A percentile compares a stretch with the other conserved stretches of the same genome.
phyloP scores from a whole-genome alignment of 2,888 invertebrate species.

The Punctoribates punctum region DNA sequence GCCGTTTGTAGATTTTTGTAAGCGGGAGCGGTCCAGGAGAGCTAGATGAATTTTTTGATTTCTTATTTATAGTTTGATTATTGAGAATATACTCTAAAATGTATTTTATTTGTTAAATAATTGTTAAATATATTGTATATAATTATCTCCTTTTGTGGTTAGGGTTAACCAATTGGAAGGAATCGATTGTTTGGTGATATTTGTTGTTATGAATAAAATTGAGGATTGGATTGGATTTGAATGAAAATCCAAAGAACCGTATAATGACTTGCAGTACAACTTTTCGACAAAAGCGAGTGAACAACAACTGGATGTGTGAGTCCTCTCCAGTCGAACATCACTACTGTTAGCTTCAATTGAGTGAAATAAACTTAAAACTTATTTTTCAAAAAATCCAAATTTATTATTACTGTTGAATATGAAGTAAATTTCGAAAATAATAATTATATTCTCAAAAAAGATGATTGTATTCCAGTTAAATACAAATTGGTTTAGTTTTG shows the following conservation, averaged over 20 bases:
- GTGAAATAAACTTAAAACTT: background rate
- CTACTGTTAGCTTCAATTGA: background rate
- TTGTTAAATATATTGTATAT: no score
- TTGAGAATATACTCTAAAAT: no score
- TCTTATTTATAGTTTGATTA: no score
- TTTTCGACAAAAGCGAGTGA: background rate
- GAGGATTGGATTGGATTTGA: background rate
- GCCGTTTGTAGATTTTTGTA: no score
- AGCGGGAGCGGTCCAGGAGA: no score
- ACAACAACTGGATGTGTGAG: slow-evolving; percentile 18
- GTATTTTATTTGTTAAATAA: no score
- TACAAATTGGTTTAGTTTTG: background rate
- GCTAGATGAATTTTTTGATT: no score
- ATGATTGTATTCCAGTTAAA: background rate
- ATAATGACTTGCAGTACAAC: slow-evolving; percentile 10
- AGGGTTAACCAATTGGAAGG: no score
- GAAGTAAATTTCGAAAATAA: background rate
- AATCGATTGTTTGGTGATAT: background rate
- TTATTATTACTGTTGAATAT: no score
- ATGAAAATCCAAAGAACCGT: background rate
- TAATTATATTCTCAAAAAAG: background rate
- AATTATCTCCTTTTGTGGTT: no score
- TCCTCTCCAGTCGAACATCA: slow-evolving; percentile 16
- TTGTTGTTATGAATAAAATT: background rate
- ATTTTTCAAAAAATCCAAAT: background rate